Percentiles rank a stretch among this genome's conserved stretches.
phyloP scores from a whole-genome alignment of 2,888 invertebrate genomes.

The Mesoligia furuncula region DNA sequence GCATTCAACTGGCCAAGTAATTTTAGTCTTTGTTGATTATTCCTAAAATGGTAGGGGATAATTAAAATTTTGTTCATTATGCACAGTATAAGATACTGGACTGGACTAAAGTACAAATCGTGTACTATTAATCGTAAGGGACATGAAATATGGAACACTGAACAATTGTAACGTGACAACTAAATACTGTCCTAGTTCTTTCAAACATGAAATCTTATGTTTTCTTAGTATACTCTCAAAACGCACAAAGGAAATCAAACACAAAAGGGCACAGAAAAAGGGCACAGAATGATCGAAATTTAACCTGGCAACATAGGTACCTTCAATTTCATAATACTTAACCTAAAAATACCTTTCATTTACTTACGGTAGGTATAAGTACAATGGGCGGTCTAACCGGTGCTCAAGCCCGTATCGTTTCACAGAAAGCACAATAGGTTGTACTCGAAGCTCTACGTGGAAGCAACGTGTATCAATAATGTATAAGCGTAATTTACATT shows the following conservation, averaged over 20 bases:
- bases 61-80: no score
- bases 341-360: conserved; percentile 40
- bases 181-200: no score
- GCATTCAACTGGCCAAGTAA: conserved; percentile 9
- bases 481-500: conserved; percentile 58
- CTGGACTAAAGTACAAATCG: no score
- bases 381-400: conserved; percentile 40
- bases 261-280: conserved; percentile 22
- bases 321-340: conserved; percentile 29
- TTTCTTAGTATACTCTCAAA: not conserved
- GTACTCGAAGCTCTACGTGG: conserved; percentile 28
- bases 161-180: no score
- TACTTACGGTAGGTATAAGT: conserved; percentile 21
- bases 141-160: no score
- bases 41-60: not conserved
- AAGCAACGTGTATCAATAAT: conserved; percentile 57
- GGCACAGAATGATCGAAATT: conserved; percentile 20
- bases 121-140: no score
- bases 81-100: no score
- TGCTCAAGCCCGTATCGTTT: conserved; percentile 45
- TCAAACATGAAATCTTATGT: no score
- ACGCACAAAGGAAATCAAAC: conserved; percentile 23
- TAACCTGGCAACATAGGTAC: conserved; percentile 7
- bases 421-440: conserved; percentile 45
- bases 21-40: not conserved